Base-by-base conservation (phyloP, 1,140 invertebrate species). In the Probaryconus sp. region DNA sequence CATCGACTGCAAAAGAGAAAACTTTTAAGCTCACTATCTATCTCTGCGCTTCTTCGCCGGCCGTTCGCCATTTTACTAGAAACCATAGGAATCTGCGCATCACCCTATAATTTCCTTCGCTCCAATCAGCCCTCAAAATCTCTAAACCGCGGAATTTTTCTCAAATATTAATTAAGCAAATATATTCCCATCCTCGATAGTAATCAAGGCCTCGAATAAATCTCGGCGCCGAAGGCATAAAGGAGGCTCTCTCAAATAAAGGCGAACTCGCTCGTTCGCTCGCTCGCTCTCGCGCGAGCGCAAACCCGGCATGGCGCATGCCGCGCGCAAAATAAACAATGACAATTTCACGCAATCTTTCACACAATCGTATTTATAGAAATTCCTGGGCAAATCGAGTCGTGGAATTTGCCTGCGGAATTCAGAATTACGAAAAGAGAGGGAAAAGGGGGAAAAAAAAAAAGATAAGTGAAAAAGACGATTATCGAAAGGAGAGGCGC, bases 291-390 rank as follows among this genome's bases (percentile, higher is more conserved):
- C n/a, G n/a, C n/a, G n/a, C n/a, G n/a, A n/a, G n/a, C n/a, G n/a
- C n/a, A n/a, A n/a, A n/a, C n/a, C n/a, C n/a, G n/a, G n/a, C n/a
- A n/a, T n/a, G 16, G 38, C 24, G 24, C 37, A 31, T 21, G 70
- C 47, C 48, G 43, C 53, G 65, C 68, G 64, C 71, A 74, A 58
- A 75, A 65, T 68, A 65, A 75, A 67, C 58, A 69, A 65, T 75
- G 72, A 75, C 72, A 61, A 70, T 70, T 75, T 70, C 65, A 43
- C 60, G 31, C 61, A 63, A 70, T 76, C 67, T 71, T 70, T 65
- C 67, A 67, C 73, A 69, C 73, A 69, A 76, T 76, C 73, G 73
- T 65, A 61, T 70, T 70, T 69, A 70, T 67, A 70, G 60, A 70
- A 76, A 76, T 76, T 76, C 73, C 61, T 43, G 40, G 17, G 53